These are phyloP conservation scores for Crematogaster levior DNA, from an alignment of 2,888 invertebrate species.

Conservation along the genomic window DNA sequence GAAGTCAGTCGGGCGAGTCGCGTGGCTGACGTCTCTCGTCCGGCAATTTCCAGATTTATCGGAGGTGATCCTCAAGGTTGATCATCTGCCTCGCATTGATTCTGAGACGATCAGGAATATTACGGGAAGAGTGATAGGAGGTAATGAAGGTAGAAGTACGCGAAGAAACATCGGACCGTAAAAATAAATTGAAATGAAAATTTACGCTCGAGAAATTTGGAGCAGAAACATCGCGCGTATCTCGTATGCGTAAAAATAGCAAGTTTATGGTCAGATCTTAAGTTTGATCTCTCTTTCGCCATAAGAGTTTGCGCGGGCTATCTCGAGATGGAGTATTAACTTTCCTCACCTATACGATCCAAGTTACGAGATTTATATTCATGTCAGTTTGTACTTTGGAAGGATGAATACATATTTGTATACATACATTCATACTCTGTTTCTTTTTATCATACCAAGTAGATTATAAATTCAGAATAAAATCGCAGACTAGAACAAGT, in stretches of 20 bases:
- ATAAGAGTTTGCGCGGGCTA: not conserved
- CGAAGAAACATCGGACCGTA: not conserved
- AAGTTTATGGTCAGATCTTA: not conserved
- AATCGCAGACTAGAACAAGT: not conserved
- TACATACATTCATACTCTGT: not conserved
- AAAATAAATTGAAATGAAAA: not conserved
- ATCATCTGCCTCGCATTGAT: not conserved
- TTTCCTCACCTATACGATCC: not conserved
- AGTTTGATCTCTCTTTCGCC: not conserved
- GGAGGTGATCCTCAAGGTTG: constrained; percentile 11
- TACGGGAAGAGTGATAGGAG: not conserved
- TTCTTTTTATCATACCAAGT: not conserved
- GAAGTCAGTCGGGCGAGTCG: constrained; percentile 30
- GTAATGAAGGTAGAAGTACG: not conserved
- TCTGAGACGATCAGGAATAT: not conserved
- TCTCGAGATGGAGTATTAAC: not conserved
- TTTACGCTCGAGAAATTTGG: constrained; percentile 5
- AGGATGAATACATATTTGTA: not conserved
- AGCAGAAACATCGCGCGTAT: not conserved
- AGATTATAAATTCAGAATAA: not conserved
- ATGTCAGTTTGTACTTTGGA: not conserved
- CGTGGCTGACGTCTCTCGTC: constrained; percentile 42
- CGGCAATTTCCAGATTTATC: constrained; percentile 50
- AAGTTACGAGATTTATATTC: constrained; percentile 21
- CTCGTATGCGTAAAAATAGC: constrained; percentile 16